phyloP scores from a whole-genome alignment of 2,888 invertebrate genomes.

The Sphaeridia pumilis region DNA sequence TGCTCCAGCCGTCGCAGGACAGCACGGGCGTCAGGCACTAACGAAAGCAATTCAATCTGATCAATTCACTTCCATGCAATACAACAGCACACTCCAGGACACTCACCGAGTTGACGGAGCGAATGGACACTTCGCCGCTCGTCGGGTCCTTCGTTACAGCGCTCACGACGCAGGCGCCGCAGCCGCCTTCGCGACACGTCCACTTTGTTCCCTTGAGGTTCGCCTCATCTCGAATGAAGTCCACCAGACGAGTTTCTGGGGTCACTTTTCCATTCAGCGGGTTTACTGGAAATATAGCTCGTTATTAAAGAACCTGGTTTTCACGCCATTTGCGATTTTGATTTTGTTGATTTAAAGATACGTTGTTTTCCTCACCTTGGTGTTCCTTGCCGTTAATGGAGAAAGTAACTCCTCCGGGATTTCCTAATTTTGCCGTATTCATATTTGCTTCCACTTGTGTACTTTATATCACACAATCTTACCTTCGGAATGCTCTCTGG shows the following conservation, averaged over 20 bases:
- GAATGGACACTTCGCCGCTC: slow-evolving; percentile 42
- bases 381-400: slow-evolving; percentile 31
- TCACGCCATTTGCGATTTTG: not conserved
- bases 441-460: no score
- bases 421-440: not conserved
- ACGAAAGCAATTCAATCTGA: not conserved
- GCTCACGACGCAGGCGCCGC: slow-evolving; percentile 49
- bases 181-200: slow-evolving; percentile 52
- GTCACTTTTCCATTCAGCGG: not conserved
- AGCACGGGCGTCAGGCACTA: slow-evolving; percentile 12
- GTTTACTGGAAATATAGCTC: slow-evolving; percentile 7
- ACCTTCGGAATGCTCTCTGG: no score
- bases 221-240: slow-evolving; percentile 30
- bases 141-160: slow-evolving; percentile 21
- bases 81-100: not conserved
- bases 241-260: slow-evolving; percentile 24
- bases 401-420: slow-evolving; percentile 18
- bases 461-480: no score
- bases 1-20: slow-evolving; percentile 53
- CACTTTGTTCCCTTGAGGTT: slow-evolving; percentile 29
- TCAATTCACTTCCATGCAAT: not conserved
- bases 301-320: not conserved
- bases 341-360: not conserved
- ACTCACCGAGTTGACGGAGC: slow-evolving; percentile 56
- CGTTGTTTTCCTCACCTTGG: slow-evolving; percentile 19